Evolutionary conservation across 2,888 invertebrate species (phyloP), one percentile per base, ranked within the genome.

Genomic region (Apomyelois bistriatella): DNA sequence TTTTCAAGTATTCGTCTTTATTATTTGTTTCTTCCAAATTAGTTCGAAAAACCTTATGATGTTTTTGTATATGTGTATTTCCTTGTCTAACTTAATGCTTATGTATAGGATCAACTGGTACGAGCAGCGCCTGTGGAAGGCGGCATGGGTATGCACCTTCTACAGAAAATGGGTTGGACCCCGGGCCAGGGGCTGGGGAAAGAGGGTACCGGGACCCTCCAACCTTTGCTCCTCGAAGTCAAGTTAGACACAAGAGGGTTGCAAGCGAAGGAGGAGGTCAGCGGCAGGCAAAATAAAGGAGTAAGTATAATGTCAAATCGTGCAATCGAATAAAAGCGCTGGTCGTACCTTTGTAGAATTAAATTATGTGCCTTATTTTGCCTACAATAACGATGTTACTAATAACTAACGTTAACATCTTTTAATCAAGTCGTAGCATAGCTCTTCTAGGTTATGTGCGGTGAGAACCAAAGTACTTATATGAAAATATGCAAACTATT

Each of bases 121-220:
- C 94, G 94, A 9, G 97, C 98, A n/a, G 94, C 95, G 54, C 98
- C 98, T 0, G 95, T 99, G 1, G 95, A 94, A 48, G 96, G 98
- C 52, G 99, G 99, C 9, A 97, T 99, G 94, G 99, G 99, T 16
- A 97, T 98, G 97, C 95, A 96, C 65, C 92, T 99, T 58, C 92
- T 99, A 46, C 97, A 98, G 90, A 99, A 98, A 92, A 99, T 99
- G 99, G 99, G 99, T 42, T 99, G 99, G 99, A 94, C 94, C 61
- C 98, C 98, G 0, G 99, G 99, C 0, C 97, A 97, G 82, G 99
- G 99, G 22, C 92, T 99, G 50, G 99, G 99, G 36, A 98, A 98
- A 79, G 96, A 98, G 74, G 97, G 97, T 74, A 96, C 97, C 49
- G 99, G 99, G 0, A 93, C 95, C 0, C 85, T 97, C 15, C 97